These are phyloP conservation scores for Parasteatoda lunata DNA, from an alignment of 2,888 invertebrate genomes.

Conservation along the genomic window DNA sequence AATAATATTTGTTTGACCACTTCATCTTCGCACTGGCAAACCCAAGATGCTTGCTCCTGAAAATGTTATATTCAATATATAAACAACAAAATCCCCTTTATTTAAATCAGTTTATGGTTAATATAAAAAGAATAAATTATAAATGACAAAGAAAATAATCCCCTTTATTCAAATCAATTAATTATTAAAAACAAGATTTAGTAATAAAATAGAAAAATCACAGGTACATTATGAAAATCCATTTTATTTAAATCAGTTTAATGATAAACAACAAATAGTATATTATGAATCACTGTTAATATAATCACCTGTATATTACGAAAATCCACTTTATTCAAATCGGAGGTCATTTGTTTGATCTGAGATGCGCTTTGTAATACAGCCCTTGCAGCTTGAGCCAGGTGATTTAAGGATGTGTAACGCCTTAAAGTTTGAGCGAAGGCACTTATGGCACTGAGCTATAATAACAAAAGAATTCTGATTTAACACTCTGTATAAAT, in stretches of 20 bases:
- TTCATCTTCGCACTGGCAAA: conserved; percentile 93
- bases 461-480: conserved; percentile 34
- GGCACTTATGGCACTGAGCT: conserved; percentile 87
- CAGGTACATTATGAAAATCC: not conserved
- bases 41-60: conserved; percentile 90
- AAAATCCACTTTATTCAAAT: conserved; percentile 97
- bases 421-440: conserved; percentile 95
- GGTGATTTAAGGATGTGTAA: conserved; percentile 97
- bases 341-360: conserved; percentile 96
- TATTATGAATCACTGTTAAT: not conserved
- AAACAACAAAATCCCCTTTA: not conserved
- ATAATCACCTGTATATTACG: conserved; percentile 87
- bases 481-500: no score
- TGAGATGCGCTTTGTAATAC: conserved; percentile 95
- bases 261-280: not conserved
- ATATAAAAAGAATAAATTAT: not conserved
- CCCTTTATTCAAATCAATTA: conserved; percentile 79
- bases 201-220: no score
- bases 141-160: conserved; percentile 24
- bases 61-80: not conserved
- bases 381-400: conserved; percentile 95
- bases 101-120: not conserved
- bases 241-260: not conserved
- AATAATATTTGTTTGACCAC: conserved; percentile 89
- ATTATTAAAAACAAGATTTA: no score